phyloP scores from a whole-genome alignment of 2,113 vertebrate genomes.

The Calonectris borealis region DNA sequence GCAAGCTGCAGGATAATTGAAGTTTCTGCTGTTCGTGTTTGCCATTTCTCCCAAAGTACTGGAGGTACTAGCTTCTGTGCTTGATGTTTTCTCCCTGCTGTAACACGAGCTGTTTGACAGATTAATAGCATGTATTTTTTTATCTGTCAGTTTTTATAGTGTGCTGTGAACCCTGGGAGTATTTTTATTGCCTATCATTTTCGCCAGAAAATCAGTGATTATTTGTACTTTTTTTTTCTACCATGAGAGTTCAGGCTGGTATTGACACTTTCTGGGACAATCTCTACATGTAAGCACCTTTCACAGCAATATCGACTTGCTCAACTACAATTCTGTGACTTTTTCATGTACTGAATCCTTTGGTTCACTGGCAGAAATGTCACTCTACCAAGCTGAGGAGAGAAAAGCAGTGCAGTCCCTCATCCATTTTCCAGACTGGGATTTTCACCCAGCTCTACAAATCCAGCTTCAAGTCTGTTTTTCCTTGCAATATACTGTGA shows the following conservation, averaged over 20 bases:
- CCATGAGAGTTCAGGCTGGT: not conserved
- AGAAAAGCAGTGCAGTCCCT: not conserved
- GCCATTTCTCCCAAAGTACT: not conserved
- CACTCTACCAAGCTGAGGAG: not conserved
- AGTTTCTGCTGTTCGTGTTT: not conserved
- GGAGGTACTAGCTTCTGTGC: not conserved
- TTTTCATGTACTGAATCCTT: not conserved
- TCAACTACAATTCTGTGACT: not conserved
- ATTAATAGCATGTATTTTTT: not conserved
- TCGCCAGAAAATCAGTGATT: not conserved
- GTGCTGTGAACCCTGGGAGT: not conserved
- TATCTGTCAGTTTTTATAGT: not conserved
- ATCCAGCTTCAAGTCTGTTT: not conserved
- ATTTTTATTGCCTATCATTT: not conserved
- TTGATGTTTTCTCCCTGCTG: not conserved
- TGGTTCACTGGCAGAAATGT: not conserved
- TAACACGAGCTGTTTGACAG: not conserved
- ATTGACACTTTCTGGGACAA: not conserved
- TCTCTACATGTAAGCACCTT: not conserved
- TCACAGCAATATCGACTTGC: not conserved
- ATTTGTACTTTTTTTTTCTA: not conserved
- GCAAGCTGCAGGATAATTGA: not conserved
- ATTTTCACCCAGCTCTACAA: not conserved
- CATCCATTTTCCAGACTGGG: not conserved
- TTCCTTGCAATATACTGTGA: not conserved